Evolutionary conservation across 2,888 invertebrate genomes (phyloP).

Genomic region (Eupelmus urozonus): DNA sequence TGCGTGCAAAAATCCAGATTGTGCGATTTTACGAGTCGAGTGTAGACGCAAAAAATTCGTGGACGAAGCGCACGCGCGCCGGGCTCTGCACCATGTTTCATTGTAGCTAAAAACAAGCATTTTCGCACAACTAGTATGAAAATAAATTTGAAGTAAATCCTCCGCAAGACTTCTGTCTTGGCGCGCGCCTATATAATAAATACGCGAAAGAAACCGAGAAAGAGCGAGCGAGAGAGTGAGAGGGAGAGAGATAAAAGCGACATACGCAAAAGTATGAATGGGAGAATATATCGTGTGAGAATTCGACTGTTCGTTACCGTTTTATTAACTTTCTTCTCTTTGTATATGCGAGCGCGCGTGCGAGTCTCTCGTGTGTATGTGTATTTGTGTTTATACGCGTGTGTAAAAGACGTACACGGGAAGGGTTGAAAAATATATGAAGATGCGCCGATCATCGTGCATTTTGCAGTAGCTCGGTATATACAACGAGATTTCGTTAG

Average conservation of each 20-base stretch:
- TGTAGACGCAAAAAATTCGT: too few species aligned
- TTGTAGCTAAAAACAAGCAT: too few species aligned
- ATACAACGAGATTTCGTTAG: too few species aligned
- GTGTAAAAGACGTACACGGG: too few species aligned
- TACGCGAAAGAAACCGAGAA: conserved; percentile 19
- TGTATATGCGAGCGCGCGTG: not conserved
- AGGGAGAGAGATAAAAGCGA: too few species aligned
- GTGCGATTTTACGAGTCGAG: conserved; percentile 7
- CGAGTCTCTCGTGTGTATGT: not conserved
- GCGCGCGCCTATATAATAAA: not conserved
- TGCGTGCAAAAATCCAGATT: not conserved
- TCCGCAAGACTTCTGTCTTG: conserved; percentile 9
- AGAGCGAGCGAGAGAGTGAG: conserved; percentile 4
- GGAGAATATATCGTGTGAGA: conserved; percentile 54
- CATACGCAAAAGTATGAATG: conserved; percentile 49
- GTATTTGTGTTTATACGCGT: not conserved
- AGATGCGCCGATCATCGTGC: too few species aligned
- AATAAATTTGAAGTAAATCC: not conserved
- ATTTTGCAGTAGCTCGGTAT: too few species aligned
- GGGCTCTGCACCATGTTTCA: too few species aligned
- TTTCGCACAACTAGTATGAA: too few species aligned
- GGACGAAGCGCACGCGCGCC: too few species aligned
- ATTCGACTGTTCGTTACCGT: conserved; percentile 37
- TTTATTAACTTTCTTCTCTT: conserved; percentile 7
- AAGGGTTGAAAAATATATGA: too few species aligned